These are phyloP conservation scores for Pterophyllum scalare DNA, from an alignment of 2,113 vertebrate species.

Conservation along the genomic window DNA sequence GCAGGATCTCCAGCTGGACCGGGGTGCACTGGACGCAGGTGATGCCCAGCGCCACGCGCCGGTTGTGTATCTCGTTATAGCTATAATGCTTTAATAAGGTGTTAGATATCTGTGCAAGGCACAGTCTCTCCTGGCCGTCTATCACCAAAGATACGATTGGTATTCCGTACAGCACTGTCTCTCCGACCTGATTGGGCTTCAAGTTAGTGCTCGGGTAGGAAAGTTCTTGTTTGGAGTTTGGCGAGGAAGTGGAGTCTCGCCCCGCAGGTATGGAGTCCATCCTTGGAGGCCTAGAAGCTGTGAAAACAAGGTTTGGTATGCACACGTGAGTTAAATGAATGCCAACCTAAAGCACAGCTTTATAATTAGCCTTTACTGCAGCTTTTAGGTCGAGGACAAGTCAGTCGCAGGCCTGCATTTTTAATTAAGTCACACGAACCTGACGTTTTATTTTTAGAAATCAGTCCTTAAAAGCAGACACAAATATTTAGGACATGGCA, in stretches of 20 bases:
- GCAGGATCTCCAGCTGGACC: slow-evolving; percentile 91
- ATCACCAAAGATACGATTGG: slow-evolving; percentile 96
- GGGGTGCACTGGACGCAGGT: slow-evolving; percentile 94
- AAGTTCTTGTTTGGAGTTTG: slow-evolving; percentile 92
- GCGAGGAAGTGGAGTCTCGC: slow-evolving; percentile 90
- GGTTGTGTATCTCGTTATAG: slow-evolving; percentile 95
- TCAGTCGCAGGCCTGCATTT: background rate
- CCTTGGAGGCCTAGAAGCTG: slow-evolving; percentile 79
- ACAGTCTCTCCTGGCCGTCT: slow-evolving; percentile 93
- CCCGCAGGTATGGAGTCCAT: slow-evolving; percentile 94
- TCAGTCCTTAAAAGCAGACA: background rate
- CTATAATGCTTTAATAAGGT: slow-evolving; percentile 92
- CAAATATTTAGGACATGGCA: background rate
- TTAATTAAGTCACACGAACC: background rate
- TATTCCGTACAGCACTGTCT: slow-evolving; percentile 94
- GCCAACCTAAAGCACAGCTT: background rate
- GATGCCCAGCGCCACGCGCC: slow-evolving; percentile 93
- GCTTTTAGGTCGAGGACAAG: background rate
- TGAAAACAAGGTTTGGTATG: slow-evolving; percentile 28
- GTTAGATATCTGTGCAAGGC: slow-evolving; percentile 92
- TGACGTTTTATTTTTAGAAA: slow-evolving; percentile 10
- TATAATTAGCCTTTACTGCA: background rate
- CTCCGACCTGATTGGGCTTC: slow-evolving; percentile 96
- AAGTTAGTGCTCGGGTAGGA: slow-evolving; percentile 86
- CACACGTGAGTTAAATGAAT: background rate